phyloP scores from a whole-genome alignment of 2,797 vertebrate genomes.

The Alectoris magna region DNA sequence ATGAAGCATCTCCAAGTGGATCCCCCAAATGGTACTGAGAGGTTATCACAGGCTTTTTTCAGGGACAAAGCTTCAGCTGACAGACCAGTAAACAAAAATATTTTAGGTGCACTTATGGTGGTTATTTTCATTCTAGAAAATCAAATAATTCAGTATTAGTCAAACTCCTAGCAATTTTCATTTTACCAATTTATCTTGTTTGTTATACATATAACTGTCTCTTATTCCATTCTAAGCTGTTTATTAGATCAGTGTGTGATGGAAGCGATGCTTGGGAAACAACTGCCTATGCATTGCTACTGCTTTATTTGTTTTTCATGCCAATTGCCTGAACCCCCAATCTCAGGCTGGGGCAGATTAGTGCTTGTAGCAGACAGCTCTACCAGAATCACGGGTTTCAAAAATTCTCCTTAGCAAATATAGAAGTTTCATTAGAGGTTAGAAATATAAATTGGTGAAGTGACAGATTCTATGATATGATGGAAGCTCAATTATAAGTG shows the following conservation, averaged over 20 bases:
- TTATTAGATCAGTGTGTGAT: not conserved
- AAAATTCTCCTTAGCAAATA: slow-evolving; percentile 76
- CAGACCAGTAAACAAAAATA: not conserved
- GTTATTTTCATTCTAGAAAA: not conserved
- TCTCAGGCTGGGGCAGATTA: not conserved
- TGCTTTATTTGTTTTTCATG: slow-evolving; percentile 52
- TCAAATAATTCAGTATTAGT: not conserved
- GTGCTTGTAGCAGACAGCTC: slow-evolving; percentile 2
- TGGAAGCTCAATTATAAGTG: slow-evolving; percentile 85
- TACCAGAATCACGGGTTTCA: slow-evolving; percentile 59
- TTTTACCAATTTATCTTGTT: not conserved
- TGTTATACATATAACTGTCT: not conserved
- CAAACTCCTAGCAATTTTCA: not conserved
- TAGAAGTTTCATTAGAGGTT: slow-evolving; percentile 79
- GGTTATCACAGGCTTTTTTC: not conserved
- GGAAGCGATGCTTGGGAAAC: not conserved
- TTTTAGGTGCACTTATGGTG: not conserved
- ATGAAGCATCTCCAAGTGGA: not conserved
- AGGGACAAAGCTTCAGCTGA: not conserved
- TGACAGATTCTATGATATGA: slow-evolving; percentile 81
- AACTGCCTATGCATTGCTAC: slow-evolving; percentile 10
- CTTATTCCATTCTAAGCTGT: not conserved
- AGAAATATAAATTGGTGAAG: slow-evolving; percentile 81
- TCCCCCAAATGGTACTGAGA: not conserved
- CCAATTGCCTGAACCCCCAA: not conserved